Evolutionary conservation across 1,140 invertebrate genomes (phyloP).

Genomic region (Trichogramma pretiosum): DNA sequence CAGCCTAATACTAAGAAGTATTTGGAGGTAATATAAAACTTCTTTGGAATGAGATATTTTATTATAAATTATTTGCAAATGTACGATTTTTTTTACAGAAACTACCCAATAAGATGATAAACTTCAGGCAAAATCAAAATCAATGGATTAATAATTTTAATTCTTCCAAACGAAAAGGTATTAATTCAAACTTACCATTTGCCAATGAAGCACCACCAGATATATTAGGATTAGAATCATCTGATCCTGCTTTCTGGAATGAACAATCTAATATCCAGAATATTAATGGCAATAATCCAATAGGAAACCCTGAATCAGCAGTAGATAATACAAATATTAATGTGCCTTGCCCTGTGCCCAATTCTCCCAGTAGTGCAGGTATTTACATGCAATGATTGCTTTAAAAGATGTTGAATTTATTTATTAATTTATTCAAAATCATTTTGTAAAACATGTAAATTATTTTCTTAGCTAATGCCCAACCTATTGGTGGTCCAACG

Average conservation of each 20-base stretch:
- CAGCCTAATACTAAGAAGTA: slow-evolving; percentile 92
- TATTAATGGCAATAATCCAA: slow-evolving; percentile 40
- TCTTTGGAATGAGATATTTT: no score
- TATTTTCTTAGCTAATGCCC: slow-evolving; percentile 38
- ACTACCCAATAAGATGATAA: slow-evolving; percentile 80
- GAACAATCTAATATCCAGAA: slow-evolving; percentile 41
- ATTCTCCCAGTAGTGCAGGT: slow-evolving; percentile 44
- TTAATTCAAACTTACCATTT: slow-evolving; percentile 38
- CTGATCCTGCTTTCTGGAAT: slow-evolving; percentile 41
- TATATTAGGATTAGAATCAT: slow-evolving; percentile 42
- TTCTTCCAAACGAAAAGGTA: slow-evolving; percentile 63
- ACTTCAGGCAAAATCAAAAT: slow-evolving; percentile 74
- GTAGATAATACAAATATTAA: slow-evolving; percentile 45
- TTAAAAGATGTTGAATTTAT: background rate
- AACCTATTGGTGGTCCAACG: slow-evolving; percentile 33
- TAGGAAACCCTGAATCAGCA: slow-evolving; percentile 42
- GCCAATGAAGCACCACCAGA: slow-evolving; percentile 41
- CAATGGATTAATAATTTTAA: slow-evolving; percentile 73
- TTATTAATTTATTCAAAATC: no score
- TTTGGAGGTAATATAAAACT: slow-evolving; percentile 63
- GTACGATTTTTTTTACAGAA: slow-evolving; percentile 52
- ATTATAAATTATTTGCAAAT: no score
- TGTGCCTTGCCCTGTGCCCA: slow-evolving; percentile 46
- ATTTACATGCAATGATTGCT: slow-evolving; percentile 10
- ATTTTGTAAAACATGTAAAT: no score